phyloP scores from a whole-genome alignment of 92 coral and sea anemone genomes.

The Phenganax stokvisi region DNA sequence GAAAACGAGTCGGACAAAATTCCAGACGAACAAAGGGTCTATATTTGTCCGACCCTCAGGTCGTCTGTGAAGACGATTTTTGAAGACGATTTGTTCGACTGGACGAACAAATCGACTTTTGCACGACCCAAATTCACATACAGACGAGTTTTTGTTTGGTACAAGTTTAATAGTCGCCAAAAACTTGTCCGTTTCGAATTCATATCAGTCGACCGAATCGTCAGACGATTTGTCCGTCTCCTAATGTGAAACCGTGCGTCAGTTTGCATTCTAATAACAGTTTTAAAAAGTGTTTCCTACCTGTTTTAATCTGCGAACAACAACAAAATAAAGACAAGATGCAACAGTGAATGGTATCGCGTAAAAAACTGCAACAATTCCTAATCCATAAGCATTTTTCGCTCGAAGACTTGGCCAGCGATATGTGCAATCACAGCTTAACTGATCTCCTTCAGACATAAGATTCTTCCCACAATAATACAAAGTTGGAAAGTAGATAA shows the following conservation, averaged over 20 bases:
- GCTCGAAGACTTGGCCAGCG: conserved; percentile 32
- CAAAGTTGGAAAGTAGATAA: conserved; percentile 22
- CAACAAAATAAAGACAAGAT: conserved; percentile 44
- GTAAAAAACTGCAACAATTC: conserved; percentile 43
- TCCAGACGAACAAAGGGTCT: no score
- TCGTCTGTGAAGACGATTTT: no score
- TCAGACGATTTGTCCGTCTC: no score
- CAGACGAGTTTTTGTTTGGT: no score
- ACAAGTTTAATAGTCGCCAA: no score
- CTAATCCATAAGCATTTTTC: conserved; percentile 17
- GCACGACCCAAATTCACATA: no score
- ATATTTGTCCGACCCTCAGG: no score
- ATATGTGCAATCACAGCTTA: conserved; percentile 27
- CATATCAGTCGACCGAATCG: no score
- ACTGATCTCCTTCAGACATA: not conserved
- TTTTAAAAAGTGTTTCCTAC: not conserved
- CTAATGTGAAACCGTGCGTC: no score
- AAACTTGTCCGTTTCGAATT: no score
- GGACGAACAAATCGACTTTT: no score
- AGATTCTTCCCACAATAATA: conserved; percentile 28
- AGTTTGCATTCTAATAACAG: no score
- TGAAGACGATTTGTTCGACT: not conserved
- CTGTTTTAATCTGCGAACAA: conserved; percentile 47
- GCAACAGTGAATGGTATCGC: conserved; percentile 49
- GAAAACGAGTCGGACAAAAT: not conserved